A percentile compares a stretch with the other conserved stretches of the same genome.
Evolutionary conservation across 2,113 vertebrate species (phyloP).

Genomic region (Sakesphorus luctuosus): DNA sequence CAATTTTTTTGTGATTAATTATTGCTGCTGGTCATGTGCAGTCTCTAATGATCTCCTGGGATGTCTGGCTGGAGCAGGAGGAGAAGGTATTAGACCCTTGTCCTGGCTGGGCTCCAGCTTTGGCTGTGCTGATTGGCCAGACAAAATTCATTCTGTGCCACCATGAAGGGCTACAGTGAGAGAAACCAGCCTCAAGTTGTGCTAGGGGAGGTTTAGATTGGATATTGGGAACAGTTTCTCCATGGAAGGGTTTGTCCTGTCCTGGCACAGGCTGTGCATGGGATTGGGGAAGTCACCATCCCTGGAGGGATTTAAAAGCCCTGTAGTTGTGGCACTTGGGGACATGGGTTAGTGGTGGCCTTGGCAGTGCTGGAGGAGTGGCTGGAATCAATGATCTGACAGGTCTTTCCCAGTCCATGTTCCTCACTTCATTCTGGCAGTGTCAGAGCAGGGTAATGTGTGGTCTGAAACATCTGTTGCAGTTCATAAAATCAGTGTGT

Average conservation of each 20-base stretch:
- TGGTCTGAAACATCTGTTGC: background rate
- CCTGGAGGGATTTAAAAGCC: background rate
- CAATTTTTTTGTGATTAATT: background rate
- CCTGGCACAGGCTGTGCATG: background rate
- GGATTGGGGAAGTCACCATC: background rate
- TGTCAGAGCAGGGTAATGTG: background rate
- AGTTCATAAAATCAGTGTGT: background rate
- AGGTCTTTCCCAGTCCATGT: background rate
- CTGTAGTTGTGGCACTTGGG: background rate
- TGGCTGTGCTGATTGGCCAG: background rate
- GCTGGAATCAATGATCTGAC: background rate
- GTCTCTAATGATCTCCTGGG: background rate
- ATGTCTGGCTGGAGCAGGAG: background rate
- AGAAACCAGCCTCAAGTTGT: background rate
- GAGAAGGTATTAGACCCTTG: background rate
- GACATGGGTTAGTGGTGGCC: background rate
- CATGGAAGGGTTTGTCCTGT: background rate
- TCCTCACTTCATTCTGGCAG: background rate
- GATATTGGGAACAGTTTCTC: background rate
- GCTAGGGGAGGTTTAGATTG: background rate
- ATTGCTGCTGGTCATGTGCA: background rate
- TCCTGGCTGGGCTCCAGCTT: background rate
- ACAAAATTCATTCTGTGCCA: background rate
- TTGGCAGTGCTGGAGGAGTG: background rate
- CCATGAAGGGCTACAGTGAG: rapidly evolving